Evolutionary conservation across 2,888 invertebrate species (phyloP).

Genomic region (Branchipolynoe longqiensis): DNA sequence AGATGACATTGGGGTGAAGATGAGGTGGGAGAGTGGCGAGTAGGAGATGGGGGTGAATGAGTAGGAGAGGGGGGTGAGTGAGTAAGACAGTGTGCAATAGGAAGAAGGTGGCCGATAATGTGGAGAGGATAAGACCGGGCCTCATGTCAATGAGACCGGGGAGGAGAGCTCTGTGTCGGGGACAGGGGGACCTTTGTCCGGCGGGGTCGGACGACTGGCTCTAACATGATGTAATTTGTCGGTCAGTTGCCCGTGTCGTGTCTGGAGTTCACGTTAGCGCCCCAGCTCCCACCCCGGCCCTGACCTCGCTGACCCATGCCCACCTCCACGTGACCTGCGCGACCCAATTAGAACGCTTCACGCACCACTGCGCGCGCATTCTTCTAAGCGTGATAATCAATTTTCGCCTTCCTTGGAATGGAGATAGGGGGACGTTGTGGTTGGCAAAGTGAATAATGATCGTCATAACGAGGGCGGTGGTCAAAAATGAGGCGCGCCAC

Average conservation of each 20-base stretch:
- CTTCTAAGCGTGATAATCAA: constrained; percentile 33
- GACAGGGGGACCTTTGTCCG: constrained; percentile 13
- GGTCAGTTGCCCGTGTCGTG: constrained; percentile 47
- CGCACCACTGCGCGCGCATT: constrained; percentile 19
- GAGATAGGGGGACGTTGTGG: constrained; percentile 21
- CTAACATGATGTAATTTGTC: constrained; percentile 47
- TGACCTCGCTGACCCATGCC: constrained; percentile 5
- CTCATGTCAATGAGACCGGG: too few species aligned
- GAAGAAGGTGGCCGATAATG: too few species aligned
- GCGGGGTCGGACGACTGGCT: background rate
- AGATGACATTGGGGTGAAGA: too few species aligned
- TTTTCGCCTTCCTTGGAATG: background rate
- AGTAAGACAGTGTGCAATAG: too few species aligned
- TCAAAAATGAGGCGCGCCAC: too few species aligned
- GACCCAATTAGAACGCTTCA: constrained; percentile 42
- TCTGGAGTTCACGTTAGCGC: background rate
- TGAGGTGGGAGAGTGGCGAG: too few species aligned
- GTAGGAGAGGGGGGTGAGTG: too few species aligned
- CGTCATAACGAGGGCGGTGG: constrained; percentile 4
- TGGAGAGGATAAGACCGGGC: too few species aligned
- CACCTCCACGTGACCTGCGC: background rate
- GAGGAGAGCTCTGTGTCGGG: too few species aligned
- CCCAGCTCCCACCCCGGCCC: background rate
- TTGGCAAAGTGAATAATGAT: constrained; percentile 32
- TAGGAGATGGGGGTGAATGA: too few species aligned